Percentiles rank a stretch among this genome's conserved stretches.
phyloP scores from a whole-genome alignment of 2,888 invertebrate genomes.

The Seira sanloemensis region DNA sequence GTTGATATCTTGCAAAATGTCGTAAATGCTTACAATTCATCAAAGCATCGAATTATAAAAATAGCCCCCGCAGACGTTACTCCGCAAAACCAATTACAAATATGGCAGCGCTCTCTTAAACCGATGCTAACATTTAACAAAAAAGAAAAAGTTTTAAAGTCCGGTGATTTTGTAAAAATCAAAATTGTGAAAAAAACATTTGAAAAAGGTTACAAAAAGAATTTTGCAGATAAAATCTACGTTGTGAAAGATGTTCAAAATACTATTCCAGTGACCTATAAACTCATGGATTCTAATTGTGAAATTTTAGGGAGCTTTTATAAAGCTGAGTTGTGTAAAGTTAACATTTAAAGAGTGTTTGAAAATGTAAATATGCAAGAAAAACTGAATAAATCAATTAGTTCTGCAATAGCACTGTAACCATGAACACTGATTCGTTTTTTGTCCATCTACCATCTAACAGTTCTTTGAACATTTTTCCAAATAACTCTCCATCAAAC shows the following conservation, averaged over 20 bases:
- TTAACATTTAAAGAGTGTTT: neutral
- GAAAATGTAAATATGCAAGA: neutral
- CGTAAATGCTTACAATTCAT: constrained; percentile 35
- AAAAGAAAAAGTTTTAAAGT: constrained; percentile 2
- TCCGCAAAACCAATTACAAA: constrained; percentile 33
- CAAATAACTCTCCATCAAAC: neutral
- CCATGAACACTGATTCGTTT: constrained; percentile 75
- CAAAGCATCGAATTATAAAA: constrained; percentile 39
- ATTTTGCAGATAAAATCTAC: constrained; percentile 12
- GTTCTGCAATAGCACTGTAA: neutral
- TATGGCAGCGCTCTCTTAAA: constrained; percentile 75
- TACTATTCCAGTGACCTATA: constrained; percentile 38
- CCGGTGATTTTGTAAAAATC: constrained; percentile 49
- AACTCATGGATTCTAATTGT: constrained; percentile 5
- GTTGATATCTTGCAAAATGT: constrained; percentile 37
- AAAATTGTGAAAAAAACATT: constrained; percentile 11
- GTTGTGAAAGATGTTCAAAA: constrained; percentile 11
- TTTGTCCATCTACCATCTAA: neutral
- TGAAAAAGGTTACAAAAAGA: constrained; percentile 25
- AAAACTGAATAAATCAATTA: neutral
- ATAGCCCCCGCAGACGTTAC: constrained; percentile 30
- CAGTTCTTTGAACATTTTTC: neutral
- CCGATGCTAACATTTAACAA: neutral
- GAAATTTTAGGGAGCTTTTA: constrained; percentile 41
- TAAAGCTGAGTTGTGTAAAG: constrained; percentile 25